Base-by-base conservation (phyloP, 35 echinoderm and acorn worm genomes). In the Acanthaster planci region DNA sequence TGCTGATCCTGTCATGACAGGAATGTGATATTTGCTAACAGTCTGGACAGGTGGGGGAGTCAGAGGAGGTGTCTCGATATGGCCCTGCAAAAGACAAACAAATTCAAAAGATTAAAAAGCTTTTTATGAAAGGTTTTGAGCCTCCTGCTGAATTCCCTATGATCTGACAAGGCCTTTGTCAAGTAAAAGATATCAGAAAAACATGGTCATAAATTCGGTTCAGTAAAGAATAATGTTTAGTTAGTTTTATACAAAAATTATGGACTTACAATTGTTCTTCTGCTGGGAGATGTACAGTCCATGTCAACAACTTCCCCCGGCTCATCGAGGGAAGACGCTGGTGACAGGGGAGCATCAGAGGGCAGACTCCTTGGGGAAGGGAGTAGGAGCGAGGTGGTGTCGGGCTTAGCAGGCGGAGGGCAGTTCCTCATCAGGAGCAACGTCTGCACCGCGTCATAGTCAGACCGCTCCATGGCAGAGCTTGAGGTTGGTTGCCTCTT, bases 361-460 rank as follows among this genome's bases (percentile, higher is more conserved):
- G 67, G 72, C 0, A 40, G 60, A 64, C 60, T 67, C 36, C 1
- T 47, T 6, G 83, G 57, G 14, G 83, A 85, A 76, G 59, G 59
- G 37, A 7, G 87, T 19, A 15, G 39, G 37, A 22, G 51, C 27
- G 40, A 77, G n/a, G 42, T 26, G 8, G 64, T 80, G 60, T 42
- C 76, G 2, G 77, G 57, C 18, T 53, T 78, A 7, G 81, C 52
- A 42, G 68, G 79, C 0, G 90, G 76, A 6, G 92, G 78, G 55
- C 67, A 83, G 34, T 77, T 77, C 26, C 92, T 75, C 92, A 94
- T 94, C 5, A 88, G 89, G 26, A 94, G 87, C 0, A 94, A 60
- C 2, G 92, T 94, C 79, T 94, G 42, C 81, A 94, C 88, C 12
- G 92, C 92, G 85, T 94, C 92, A 40, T 55, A 90, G 77, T 94